These are phyloP conservation scores for Hipposideros larvatus DNA, from an alignment of 2,797 vertebrate species.

Conservation along the genomic window DNA sequence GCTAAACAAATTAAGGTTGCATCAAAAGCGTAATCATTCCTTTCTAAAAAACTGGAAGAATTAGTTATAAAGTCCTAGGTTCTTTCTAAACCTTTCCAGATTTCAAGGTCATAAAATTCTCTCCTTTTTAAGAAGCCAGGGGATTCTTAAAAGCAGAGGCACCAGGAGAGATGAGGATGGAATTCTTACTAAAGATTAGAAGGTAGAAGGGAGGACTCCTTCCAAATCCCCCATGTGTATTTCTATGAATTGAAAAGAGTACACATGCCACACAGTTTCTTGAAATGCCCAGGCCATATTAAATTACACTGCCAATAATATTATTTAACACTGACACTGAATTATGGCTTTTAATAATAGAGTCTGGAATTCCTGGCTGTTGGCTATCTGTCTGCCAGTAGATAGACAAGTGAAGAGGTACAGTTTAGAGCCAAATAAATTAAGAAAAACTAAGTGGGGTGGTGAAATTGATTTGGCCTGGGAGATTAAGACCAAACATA, in stretches of 20 bases:
- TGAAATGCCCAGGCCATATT: slow-evolving; percentile 31
- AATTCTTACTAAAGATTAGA: background rate
- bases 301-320: background rate
- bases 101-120: slow-evolving; percentile 11
- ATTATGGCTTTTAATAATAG: slow-evolving; percentile 65
- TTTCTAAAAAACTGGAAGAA: background rate
- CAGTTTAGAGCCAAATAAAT: background rate
- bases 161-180: background rate
- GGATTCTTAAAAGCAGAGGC: slow-evolving; percentile 15
- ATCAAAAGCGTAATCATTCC: background rate
- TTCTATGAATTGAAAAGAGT: background rate
- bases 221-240: background rate
- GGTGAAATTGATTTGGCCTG: background rate
- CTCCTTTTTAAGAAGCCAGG: background rate
- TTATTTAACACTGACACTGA: slow-evolving; percentile 54
- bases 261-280: background rate
- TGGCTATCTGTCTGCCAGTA: background rate
- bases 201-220: background rate
- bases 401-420: background rate
- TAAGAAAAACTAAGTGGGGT: background rate
- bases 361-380: slow-evolving; percentile 36
- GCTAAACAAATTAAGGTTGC: background rate
- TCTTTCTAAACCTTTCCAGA: slow-evolving; percentile 52
- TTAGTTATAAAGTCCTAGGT: background rate
- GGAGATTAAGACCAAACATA: background rate